Base-by-base conservation (phyloP, 2,888 invertebrate genomes). In the Unio pictorum region DNA sequence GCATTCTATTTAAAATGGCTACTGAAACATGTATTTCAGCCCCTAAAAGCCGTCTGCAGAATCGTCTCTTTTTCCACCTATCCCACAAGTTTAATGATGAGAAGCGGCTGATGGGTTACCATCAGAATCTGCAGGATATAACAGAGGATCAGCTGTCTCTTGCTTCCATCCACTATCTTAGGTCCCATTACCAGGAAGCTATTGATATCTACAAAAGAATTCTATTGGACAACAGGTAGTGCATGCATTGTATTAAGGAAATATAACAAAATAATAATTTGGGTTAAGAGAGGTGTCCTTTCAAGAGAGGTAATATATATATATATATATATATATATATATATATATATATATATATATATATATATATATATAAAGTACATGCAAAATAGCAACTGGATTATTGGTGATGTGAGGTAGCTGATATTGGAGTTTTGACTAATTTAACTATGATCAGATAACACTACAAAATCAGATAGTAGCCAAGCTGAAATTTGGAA, bases 181-280 rank as follows among this genome's bases (percentile, higher is more conserved):
- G 98, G 68, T 95, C 96, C 8, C 99, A 99, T 90, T 99, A 98
- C 89, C 98, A 98, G 89, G 99, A 99, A 90, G 98, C 99, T 62
- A 98, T 99, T 74, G 98, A 99, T 89, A 96, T 99, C 76, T 99
- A 99, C 89, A 99, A 99, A 90, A 93, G 96, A 73, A 93, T 99
- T 67, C 92, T 99, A 20, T 91, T 97, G 30, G 96, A 97, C 83
- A 95, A 98, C 91, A 95, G 97, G 96, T 96, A 90, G 79, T 67
- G 54, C 18, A 55, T 54, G 45, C 45, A 45, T 0, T 8, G 1
- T 45, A 45, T 11, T 45, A 45, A 15, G 45, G 45, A 11, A 45
- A 23, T 3, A n/a, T 59, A 23, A 23, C 3, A n/a, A 26, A 59
- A 15, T 11, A 58, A 58, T 58, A 59, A 18, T 59, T n/a, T n/a